Base-by-base conservation (phyloP, 1,140 invertebrate genomes). In the Drosophila simulans region DNA sequence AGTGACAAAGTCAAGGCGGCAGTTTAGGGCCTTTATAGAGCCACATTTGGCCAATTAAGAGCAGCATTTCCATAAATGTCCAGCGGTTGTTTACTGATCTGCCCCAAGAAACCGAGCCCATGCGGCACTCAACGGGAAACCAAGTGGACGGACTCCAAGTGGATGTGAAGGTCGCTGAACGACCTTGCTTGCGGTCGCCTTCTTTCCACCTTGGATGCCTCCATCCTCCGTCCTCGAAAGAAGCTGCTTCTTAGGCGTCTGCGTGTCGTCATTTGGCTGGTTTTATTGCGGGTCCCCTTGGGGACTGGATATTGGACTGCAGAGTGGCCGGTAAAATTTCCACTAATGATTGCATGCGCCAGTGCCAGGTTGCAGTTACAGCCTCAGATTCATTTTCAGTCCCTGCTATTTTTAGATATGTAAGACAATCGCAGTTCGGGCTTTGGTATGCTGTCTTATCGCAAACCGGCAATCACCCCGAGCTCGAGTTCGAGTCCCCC, bases 161-260 rank as follows among this genome's bases (percentile, higher is more conserved):
- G 17, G 46, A 45, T 39, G 46, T 54, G 68, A 89, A 89, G 85
- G 85, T 89, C 85, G 74, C 80, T 75, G 75, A 79, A 89, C 89
- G 89, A 58, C 89, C 89, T 91, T 91, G 89, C 89, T 89, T 82
- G 80, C 80, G 89, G 83, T 91, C 83, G 77, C 46, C 59, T 74
- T 37, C 46, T 46, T 68, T 37, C 43, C 58, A 45, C 37, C 35
- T 53, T 46, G 15, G 13, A 53, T 60, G 8, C 64, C 42, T 74
- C 22, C 37, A 25, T 63, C 45, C 42, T 74, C 22, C 37, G 17
- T 63, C 45, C 31, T 63, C 45, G 10, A 34, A 31, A 15, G 27
- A 17, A 34, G 45, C 57, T 42, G 27, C 62, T 42, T 48, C 58
- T 64, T 46, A 51, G 86, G 86, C 86, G 86, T 90, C 78, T 76